These are phyloP conservation scores for Meliscaeva auricollis DNA, from an alignment of 2,888 invertebrate species.

Conservation along the genomic window DNA sequence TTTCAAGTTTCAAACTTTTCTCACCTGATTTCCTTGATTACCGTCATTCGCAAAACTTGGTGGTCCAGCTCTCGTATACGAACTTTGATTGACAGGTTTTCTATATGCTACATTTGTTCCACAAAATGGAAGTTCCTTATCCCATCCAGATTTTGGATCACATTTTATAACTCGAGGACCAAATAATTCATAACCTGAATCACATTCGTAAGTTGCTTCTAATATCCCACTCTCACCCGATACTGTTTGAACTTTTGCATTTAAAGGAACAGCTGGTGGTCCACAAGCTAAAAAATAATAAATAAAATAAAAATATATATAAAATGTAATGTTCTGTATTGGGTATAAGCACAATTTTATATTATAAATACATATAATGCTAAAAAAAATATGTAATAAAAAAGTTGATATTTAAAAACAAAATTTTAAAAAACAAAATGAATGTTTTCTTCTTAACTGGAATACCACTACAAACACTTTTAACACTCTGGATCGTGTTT, in stretches of 20 bases:
- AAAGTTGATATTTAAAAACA: too few relatives aligned
- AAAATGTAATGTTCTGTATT: neutral
- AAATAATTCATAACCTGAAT: slow-evolving; percentile 95
- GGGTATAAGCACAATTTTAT: neutral
- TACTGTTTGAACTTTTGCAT: slow-evolving; percentile 88
- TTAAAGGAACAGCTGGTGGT: slow-evolving; percentile 93
- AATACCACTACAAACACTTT: too few relatives aligned
- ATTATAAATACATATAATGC: neutral
- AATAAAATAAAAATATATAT: slow-evolving; percentile 31
- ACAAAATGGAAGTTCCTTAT: slow-evolving; percentile 92
- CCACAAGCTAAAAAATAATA: slow-evolving; percentile 86
- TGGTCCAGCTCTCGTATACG: slow-evolving; percentile 92
- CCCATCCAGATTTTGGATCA: slow-evolving; percentile 90
- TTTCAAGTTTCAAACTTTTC: neutral
- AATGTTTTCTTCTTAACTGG: too few relatives aligned
- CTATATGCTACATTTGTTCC: slow-evolving; percentile 94
- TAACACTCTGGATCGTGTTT: too few relatives aligned
- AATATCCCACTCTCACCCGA: slow-evolving; percentile 85
- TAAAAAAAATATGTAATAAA: neutral
- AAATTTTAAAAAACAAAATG: too few relatives aligned
- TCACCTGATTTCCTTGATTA: slow-evolving; percentile 87
- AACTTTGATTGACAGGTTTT: slow-evolving; percentile 96
- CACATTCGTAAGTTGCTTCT: slow-evolving; percentile 92
- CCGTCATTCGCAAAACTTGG: slow-evolving; percentile 95
- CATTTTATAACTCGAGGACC: slow-evolving; percentile 90